A percentile compares a stretch with the other conserved stretches of the same genome.
phyloP scores from a whole-genome alignment of 2,113 vertebrate genomes.

The rabbit (Oryctolagus cuniculus) region mOryCun1.1 NC_091452.1:20302001-20302500 shows the following conservation, averaged over 20 bases:
- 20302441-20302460: not conserved
- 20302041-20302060: not conserved
- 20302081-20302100: not conserved
- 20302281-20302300: not conserved
- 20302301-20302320: rapidly evolving
- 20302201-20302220: not conserved
- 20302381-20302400: not conserved
- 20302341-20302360: not conserved
- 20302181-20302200: not conserved
- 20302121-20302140: not conserved
- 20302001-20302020: too few species aligned
- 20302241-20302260: not conserved
- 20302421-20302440: rapidly evolving
- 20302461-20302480: not conserved
- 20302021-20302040: too few species aligned
- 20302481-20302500: too few species aligned
- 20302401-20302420: not conserved
- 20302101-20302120: not conserved
- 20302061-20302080: not conserved
- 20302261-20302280: not conserved
- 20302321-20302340: not conserved
- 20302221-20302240: not conserved
- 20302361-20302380: not conserved
- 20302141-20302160: rapidly evolving
- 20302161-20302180: rapidly evolving